Percentiles rank a stretch among this genome's conserved stretches.
Evolutionary conservation across 2,888 invertebrate genomes (phyloP).

Genomic region (Nipponacmea schrenckii): DNA sequence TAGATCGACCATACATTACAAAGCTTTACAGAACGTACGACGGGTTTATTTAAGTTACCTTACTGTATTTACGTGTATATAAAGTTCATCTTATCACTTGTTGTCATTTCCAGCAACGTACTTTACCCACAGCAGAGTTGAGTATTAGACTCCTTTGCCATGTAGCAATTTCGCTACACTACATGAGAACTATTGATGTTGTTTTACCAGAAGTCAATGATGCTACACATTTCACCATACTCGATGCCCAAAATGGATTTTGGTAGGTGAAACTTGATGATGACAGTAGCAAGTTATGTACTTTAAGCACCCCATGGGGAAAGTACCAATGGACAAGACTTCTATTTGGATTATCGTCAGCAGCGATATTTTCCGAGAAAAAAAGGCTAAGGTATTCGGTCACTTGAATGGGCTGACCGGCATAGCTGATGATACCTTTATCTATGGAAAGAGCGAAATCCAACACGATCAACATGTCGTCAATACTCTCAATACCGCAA

Average conservation of each 20-base stretch:
- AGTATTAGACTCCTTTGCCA: too few relatives aligned
- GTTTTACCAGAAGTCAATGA: constrained; percentile 19
- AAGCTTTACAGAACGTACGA: too few relatives aligned
- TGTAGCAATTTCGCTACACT: too few relatives aligned
- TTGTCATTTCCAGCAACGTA: too few relatives aligned
- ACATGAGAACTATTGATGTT: constrained; percentile 23
- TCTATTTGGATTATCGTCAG: constrained; percentile 31
- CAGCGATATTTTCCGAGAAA: constrained; percentile 30
- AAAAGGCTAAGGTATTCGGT: constrained; percentile 20
- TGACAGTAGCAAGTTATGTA: constrained; percentile 28
- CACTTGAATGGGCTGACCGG: constrained; percentile 18
- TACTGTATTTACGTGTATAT: too few relatives aligned
- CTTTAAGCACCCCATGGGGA: constrained; percentile 34
- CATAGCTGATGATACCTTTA: constrained; percentile 32
- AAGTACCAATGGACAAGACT: constrained; percentile 31
- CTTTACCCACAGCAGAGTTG: too few relatives aligned
- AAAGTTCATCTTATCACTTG: too few relatives aligned
- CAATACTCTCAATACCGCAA: constrained; percentile 13
- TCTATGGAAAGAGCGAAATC: constrained; percentile 15
- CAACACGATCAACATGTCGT: constrained; percentile 23
- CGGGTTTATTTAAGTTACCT: too few relatives aligned
- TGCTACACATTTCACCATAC: constrained; percentile 23
- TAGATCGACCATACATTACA: too few relatives aligned
- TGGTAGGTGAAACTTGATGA: constrained; percentile 40
- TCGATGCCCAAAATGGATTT: constrained; percentile 32